These are phyloP conservation scores for Calephelis perditalis DNA, from an alignment of 2,888 invertebrate species.

Conservation along the genomic window DNA sequence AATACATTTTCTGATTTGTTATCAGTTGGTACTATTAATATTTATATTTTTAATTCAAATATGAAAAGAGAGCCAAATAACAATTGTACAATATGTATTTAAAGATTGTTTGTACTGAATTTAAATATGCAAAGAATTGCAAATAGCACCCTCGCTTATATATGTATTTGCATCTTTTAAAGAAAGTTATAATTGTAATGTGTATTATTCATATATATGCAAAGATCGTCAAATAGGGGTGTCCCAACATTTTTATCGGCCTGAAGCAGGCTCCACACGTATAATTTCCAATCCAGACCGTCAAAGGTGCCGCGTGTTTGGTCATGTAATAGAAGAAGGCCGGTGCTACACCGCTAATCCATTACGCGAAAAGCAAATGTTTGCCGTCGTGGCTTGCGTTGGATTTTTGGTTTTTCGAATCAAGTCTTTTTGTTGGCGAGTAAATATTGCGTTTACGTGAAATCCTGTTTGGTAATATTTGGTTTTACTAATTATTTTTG, in stretches of 20 bases:
- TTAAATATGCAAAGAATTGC: no score
- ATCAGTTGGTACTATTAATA: no score
- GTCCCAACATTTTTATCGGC: slow-evolving; percentile 5
- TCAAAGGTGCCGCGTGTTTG: slow-evolving; percentile 31
- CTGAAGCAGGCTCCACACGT: slow-evolving; percentile 14
- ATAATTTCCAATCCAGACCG: slow-evolving; percentile 11
- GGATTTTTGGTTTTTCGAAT: slow-evolving; percentile 15
- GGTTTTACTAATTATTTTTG: slow-evolving; percentile 7
- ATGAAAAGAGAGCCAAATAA: no score
- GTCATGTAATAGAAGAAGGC: slow-evolving; percentile 37
- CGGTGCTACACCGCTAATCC: slow-evolving; percentile 32
- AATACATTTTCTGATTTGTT: no score
- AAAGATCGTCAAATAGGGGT: background rate
- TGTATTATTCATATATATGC: background rate
- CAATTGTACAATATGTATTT: no score
- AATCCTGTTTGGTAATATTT: slow-evolving; percentile 6
- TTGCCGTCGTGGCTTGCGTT: slow-evolving; percentile 27
- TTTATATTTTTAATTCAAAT: no score
- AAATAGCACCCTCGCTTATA: no score
- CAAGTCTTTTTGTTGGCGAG: slow-evolving; percentile 7
- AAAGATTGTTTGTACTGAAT: no score
- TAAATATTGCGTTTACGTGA: background rate
- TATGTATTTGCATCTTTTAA: no score
- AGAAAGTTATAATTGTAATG: no score
- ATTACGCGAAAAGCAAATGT: slow-evolving; percentile 33